These are phyloP conservation scores for Carassius gibelio DNA, from an alignment of 2,113 vertebrate genomes.

Conservation along the genomic window DNA sequence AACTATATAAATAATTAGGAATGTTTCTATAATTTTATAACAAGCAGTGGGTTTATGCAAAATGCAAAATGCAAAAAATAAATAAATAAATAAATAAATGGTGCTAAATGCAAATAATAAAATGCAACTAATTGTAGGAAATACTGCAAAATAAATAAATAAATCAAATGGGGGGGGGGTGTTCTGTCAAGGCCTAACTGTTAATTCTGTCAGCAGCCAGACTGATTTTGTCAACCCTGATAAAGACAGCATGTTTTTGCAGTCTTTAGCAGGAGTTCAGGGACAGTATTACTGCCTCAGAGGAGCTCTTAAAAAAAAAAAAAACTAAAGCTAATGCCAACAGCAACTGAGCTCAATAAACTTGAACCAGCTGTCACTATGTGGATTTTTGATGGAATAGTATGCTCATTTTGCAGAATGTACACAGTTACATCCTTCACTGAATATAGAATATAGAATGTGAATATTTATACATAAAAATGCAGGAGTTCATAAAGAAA, in stretches of 20 bases:
- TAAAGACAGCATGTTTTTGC: background rate
- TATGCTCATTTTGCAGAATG: background rate
- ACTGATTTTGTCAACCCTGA: conserved; percentile 13
- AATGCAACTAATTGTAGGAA: background rate
- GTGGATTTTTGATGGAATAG: background rate
- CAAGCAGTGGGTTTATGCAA: background rate
- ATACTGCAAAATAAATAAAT: background rate
- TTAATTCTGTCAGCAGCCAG: background rate
- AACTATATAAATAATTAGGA: background rate
- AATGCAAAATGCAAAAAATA: background rate
- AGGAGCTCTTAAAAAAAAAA: background rate
- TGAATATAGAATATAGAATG: background rate
- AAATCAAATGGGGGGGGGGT: background rate
- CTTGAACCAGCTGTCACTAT: background rate
- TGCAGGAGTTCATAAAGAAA: background rate
- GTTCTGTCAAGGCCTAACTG: background rate
- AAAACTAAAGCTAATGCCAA: background rate
- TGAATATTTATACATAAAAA: background rate
- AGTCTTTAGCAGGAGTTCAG: background rate
- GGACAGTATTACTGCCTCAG: background rate
- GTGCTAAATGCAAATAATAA: background rate
- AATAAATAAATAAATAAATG: too few species aligned
- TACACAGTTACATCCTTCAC: background rate
- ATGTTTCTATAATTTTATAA: background rate
- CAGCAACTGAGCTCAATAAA: background rate